phyloP scores from a whole-genome alignment of 1,140 invertebrate genomes.

The Zaprionus africanus region DNA sequence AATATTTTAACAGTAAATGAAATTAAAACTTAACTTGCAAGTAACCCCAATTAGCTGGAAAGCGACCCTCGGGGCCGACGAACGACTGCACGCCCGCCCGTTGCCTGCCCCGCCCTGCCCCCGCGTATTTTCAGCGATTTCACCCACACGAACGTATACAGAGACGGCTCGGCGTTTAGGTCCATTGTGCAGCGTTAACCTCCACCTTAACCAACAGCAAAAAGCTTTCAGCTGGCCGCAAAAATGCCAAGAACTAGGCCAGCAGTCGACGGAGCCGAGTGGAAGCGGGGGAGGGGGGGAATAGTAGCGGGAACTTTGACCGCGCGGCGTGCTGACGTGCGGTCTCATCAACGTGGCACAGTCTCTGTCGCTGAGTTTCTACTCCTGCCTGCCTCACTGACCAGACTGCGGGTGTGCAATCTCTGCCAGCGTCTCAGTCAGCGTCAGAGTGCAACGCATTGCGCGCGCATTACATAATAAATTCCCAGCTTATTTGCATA shows the following conservation, averaged over 20 bases:
- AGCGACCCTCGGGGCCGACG: conserved; percentile 18
- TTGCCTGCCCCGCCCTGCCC: not conserved
- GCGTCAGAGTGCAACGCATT: conserved; percentile 52
- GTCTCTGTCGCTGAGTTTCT: not conserved
- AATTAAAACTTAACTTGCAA: conserved; percentile 38
- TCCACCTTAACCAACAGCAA: conserved; percentile 44
- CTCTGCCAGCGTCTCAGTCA: not conserved
- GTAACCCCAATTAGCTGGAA: conserved; percentile 45
- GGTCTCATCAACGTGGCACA: conserved; percentile 58
- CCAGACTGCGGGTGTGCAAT: conserved; percentile 8
- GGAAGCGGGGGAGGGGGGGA: not conserved
- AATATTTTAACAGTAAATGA: conserved; percentile 38
- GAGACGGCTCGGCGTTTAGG: conserved; percentile 5
- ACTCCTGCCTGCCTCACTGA: not conserved
- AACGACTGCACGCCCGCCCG: not conserved
- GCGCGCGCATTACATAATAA: conserved; percentile 75
- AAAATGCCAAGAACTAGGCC: conserved; percentile 64
- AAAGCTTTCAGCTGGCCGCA: conserved; percentile 54
- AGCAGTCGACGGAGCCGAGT: conserved; percentile 28
- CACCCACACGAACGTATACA: conserved; percentile 2
- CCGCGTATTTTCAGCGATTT: conserved; percentile 7
- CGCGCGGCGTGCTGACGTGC: conserved; percentile 50
- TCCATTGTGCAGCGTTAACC: conserved; percentile 37
- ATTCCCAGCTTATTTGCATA: conserved; percentile 81
- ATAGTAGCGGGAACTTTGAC: not conserved